Base-by-base conservation (phyloP, 1,140 invertebrate genomes). In the Apocrypta bakeri region DNA sequence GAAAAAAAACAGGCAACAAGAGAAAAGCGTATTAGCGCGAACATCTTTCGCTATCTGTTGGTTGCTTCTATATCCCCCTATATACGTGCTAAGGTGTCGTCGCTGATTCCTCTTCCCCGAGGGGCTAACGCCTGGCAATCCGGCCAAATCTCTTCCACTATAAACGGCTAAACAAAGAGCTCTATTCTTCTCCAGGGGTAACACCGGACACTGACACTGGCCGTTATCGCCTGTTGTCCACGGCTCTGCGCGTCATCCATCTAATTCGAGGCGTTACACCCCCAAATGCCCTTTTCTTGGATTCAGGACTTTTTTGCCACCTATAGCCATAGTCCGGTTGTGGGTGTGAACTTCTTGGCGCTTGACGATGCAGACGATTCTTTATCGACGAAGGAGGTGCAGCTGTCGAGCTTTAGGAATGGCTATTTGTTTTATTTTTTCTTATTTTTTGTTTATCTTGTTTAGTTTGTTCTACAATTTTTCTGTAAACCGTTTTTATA, bases 141-240 rank as follows among this genome's bases (percentile, higher is more conserved):
- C 90, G 87, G 83, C 88, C 86, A 91, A 92, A 92, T 92, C 91
- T 91, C 91, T 91, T 89, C 89, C 88, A 90, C 90, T 89, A 90
- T 92, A 92, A 92, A 92, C 91, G 91, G 90, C 91, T 92, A 92
- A 92, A 92, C 91, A 92, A 92, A 92, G 91, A 92, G 89, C 87
- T 92, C 88, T 86, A 92, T 92, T 91, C 91, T 91, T 92, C 87
- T 87, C 88, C 85, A 21, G 42, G 42, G 48, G 48, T 56, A 17
- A 4, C 68, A 69, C 74, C 27, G 27, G 64, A 82, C 63, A 82
- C 72, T 74, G 81, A 78, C 74, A 85, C 76, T 81, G 56, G 84
- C 79, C 85, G 63, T 66, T 83, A 83, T 83, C 81, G 81, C 21
- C 68, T 69, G 56, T 73, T 83, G 81, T 79, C 81, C 81, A 79